These are phyloP conservation scores for Pteromalus puparum DNA, from an alignment of 1,140 invertebrate genomes.

Conservation along the genomic window DNA sequence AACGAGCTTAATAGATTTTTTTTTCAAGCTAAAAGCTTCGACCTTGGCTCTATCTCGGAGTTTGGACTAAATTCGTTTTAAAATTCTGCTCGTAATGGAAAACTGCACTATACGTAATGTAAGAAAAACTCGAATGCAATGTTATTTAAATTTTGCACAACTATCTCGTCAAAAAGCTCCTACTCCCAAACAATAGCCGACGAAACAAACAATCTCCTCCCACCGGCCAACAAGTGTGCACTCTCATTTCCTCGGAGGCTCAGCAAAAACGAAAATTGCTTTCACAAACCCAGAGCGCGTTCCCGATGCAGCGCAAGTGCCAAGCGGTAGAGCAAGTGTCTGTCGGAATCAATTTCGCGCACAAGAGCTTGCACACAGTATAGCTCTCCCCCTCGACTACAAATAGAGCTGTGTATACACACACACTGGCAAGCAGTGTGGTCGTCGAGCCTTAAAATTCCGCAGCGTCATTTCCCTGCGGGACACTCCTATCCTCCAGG, in stretches of 20 bases:
- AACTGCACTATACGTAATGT: too few species aligned
- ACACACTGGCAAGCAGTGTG: neutral
- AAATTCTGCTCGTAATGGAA: too few species aligned
- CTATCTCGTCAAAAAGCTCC: too few species aligned
- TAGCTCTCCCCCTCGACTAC: neutral
- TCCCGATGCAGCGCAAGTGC: neutral
- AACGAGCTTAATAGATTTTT: neutral
- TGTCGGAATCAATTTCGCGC: constrained; percentile 38
- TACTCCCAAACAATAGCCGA: neutral
- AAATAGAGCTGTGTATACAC: constrained; percentile 19
- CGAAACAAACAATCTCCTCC: too few species aligned
- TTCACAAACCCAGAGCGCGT: neutral
- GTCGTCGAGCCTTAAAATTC: constrained; percentile 42
- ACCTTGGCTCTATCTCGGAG: neutral
- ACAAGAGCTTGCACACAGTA: neutral
- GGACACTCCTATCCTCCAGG: constrained; percentile 10
- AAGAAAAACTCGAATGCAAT: too few species aligned
- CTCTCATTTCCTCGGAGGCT: neutral
- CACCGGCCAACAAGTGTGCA: constrained; percentile 1
- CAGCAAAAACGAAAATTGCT: neutral
- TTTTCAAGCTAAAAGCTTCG: neutral
- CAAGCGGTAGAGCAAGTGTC: neutral
- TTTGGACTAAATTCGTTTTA: too few species aligned
- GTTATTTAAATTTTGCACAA: too few species aligned
- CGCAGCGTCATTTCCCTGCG: constrained; percentile 26